Base-by-base conservation (phyloP, 2,797 vertebrate species). In the Leucoraja ocellata region DNA sequence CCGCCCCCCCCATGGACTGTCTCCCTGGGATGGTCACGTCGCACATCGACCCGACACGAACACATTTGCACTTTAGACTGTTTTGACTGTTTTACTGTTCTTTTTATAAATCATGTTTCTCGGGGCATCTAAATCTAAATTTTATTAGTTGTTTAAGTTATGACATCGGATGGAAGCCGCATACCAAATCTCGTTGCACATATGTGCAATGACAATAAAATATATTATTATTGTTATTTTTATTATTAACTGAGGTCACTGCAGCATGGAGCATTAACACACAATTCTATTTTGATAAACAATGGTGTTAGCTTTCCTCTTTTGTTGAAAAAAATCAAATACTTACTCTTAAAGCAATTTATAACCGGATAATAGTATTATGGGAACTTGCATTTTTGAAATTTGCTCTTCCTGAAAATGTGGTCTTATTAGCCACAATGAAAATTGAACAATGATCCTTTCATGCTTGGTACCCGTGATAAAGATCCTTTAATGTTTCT, bases 381-480 rank as follows among this genome's bases (percentile, higher is more conserved):
- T 88, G 63, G 63, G 84, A 88, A 88, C 16, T 63, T 36, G 16
- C 16, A 68, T 32, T 86, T 86, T 63, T 63, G 58, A 86, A 86
- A 86, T 6, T 14, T 65, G 28, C 83, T 63, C 63, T 88, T 88
- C 84, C 84, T 88, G 84, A 88, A 88, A 88, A 88, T 68, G 84
- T 68, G 63, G 2, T 68, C 68, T 88, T 88, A 88, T 88, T 68
- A 88, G 61, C 84, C 63, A 88, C 84, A 65, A 32, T 32, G 32
- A 32, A 32, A 32, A 32, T 32, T 32, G 32, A 32, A 32, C 84
- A 88, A 88, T 65, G 84, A 68, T 65, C 32, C n/a, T 88, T 88
- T 88, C 61, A 88, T 68, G 2, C 61, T 36, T 88, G 32, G 84
- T 36, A 21, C 14, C 84, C 36, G 84, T 88, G 63, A 1, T 88